Base-by-base conservation (phyloP, 2,797 vertebrate genomes). In the Pelochelys cantorii region DNA sequence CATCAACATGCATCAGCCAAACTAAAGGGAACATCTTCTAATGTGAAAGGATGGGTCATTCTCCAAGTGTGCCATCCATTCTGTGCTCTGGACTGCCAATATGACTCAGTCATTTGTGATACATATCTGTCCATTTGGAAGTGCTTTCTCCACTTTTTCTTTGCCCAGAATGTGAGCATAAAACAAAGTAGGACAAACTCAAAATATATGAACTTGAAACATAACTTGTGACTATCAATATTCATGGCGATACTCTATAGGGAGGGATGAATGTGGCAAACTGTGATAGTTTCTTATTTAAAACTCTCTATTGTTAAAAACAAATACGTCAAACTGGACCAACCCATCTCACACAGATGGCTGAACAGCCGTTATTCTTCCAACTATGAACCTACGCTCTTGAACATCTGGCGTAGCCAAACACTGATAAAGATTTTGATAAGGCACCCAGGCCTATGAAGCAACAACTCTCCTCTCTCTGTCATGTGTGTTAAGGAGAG, bases 191-290 rank as follows among this genome's bases (percentile, higher is more conserved):
- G 0, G 71, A 52, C 79, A 83, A 90, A 91, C 29, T 56, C 71
- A 56, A 85, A 75, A 55, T 2, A n/a, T 31, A 74, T 14, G 82
- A 86, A 60, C 29, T 90, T 78, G 65, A 87, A 85, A 93, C 94
- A 71, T 15, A 88, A 3, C 11, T 77, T 20, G n/a, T 83, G 34
- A 92, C 29, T 81, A 56, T 25, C 11, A 84, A 1, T 17, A 74
- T 31, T 94, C 5, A 10, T 79, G 22, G 15, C 87, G 79, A 87
- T 79, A 88, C 48, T 86, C 22, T 17, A 14, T 79, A 82, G 31
- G 4, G 83, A 91, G 80, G 4, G n/a, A 84, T 2, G 55, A 55
- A 71, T 91, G 88, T 71, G 1, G 7, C 7, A 31, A 62, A 54
- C 48, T 75, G 18, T 71, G 20, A 48, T 60, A 42, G 60, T 86